phyloP scores from a whole-genome alignment of 2,113 vertebrate species.

The Chloropsis hardwickii region DNA sequence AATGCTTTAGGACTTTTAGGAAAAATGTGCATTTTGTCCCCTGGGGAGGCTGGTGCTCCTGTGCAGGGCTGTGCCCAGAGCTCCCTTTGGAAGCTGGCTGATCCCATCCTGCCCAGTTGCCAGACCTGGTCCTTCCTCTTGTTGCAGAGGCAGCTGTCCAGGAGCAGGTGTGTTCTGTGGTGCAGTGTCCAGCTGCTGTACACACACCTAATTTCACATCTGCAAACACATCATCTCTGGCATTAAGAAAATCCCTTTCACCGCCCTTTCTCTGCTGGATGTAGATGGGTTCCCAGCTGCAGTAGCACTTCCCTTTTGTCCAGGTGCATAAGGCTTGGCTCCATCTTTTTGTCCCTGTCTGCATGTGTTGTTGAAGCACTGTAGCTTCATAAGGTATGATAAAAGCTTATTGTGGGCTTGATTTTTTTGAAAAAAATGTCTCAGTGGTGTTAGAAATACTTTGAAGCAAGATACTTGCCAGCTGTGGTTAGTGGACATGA shows the following conservation, averaged over 20 bases:
- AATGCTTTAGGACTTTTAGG: not conserved
- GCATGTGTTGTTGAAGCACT: accelerated
- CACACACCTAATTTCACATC: not conserved
- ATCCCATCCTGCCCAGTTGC: not conserved
- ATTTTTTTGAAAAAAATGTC: not conserved
- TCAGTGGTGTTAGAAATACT: not conserved
- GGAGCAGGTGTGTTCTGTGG: not conserved
- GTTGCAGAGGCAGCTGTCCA: not conserved
- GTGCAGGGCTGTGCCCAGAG: not conserved
- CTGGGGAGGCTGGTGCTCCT: not conserved
- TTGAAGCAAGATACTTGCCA: not conserved
- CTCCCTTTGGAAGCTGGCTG: not conserved
- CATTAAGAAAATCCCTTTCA: not conserved
- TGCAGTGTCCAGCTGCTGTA: not conserved
- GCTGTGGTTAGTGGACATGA: not conserved
- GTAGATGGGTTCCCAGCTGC: not conserved
- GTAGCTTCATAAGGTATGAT: not conserved
- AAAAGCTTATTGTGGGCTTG: not conserved
- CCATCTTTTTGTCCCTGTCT: not conserved
- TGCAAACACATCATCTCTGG: not conserved
- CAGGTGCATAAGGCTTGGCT: not conserved
- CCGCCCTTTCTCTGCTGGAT: accelerated
- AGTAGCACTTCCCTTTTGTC: not conserved
- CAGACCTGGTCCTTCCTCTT: accelerated
- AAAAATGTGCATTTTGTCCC: accelerated